Conservation (phyloP, 2,888 invertebrate species). For the Phyllotreta striolata region DNA sequence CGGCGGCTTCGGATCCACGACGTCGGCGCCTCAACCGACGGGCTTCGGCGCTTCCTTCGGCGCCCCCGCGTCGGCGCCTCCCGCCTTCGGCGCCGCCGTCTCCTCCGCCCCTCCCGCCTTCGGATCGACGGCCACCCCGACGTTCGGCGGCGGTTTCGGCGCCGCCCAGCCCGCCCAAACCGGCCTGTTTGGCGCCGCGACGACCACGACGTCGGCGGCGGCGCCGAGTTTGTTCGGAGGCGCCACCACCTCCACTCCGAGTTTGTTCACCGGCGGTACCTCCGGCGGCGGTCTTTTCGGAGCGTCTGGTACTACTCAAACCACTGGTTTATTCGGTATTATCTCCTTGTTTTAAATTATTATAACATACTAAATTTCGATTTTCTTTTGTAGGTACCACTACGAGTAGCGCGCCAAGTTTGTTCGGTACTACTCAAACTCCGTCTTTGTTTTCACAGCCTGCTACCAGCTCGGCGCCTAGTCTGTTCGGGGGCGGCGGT, state of each 20-base stretch:
- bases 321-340: conserved; percentile 4
- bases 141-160: conserved; percentile 55
- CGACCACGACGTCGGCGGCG: conserved; percentile 42
- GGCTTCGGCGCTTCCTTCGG: conserved; percentile 45
- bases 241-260: conserved; percentile 45
- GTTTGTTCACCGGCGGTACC: conserved; percentile 43
- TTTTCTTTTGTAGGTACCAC: no score
- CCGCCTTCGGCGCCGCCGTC: conserved; percentile 59
- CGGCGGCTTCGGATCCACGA: conserved; percentile 50
- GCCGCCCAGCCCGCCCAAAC: conserved; percentile 49
- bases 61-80: conserved; percentile 49
- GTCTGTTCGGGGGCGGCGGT: conserved; percentile 46
- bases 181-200: conserved; percentile 63
- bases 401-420: conserved; percentile 37
- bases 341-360: no score
- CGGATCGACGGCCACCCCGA: conserved; percentile 38
- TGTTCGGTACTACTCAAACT: conserved; percentile 50
- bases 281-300: no score
- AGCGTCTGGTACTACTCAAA: conserved; percentile 3
- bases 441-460: no score
- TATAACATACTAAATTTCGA: no score
- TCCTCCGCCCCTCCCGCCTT: conserved; percentile 40
- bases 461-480: conserved; percentile 48
- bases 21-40: conserved; percentile 35
- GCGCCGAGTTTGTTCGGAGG: conserved; percentile 49